These are phyloP conservation scores for Turnix velox DNA, from an alignment of 2,113 vertebrate genomes.

Conservation along the genomic window DNA sequence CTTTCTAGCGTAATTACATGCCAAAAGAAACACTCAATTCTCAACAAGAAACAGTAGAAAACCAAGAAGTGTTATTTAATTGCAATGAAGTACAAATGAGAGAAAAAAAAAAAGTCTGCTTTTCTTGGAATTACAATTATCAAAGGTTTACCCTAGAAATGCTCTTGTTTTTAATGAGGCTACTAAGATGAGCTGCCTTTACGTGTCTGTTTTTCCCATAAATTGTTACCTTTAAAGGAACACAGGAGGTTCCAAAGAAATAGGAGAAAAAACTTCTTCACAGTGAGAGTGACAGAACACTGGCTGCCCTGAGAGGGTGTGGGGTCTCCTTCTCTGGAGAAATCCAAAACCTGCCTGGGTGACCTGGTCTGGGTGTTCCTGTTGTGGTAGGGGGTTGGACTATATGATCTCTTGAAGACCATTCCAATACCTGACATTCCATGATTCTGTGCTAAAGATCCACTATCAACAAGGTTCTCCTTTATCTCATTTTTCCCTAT, in stretches of 20 bases:
- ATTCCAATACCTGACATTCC: no score
- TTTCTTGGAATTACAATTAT: not conserved
- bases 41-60: conserved; percentile 5
- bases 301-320: no score
- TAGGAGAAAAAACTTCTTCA: no score
- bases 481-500: not conserved
- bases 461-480: no score
- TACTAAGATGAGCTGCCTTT: not conserved
- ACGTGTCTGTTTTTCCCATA: not conserved
- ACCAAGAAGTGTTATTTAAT: not conserved
- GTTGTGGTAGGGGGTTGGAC: no score
- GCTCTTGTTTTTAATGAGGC: not conserved
- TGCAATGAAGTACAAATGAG: not conserved
- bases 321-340: no score
- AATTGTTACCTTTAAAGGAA: not conserved
- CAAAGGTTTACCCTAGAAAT: not conserved
- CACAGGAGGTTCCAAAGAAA: no score
- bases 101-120: not conserved
- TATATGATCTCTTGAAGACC: no score
- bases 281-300: no score
- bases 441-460: no score
- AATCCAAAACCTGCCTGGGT: no score
- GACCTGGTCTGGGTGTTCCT: no score
- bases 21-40: conserved; percentile 36
- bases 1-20: not conserved